These are phyloP conservation scores for Heliconius cydno DNA, from an alignment of 2,888 invertebrate genomes.

Conservation along the genomic window DNA sequence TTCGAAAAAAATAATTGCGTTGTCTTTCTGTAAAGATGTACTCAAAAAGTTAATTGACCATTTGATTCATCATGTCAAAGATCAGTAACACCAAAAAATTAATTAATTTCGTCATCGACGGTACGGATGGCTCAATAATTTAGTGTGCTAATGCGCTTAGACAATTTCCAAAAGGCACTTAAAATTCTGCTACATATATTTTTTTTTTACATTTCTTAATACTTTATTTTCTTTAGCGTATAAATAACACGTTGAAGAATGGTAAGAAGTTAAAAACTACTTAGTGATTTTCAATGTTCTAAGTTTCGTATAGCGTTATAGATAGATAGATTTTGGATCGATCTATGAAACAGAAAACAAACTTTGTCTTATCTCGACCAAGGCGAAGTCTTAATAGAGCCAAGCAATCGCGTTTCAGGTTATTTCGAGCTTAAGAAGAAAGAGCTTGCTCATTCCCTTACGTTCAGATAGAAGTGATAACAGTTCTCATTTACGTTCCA, in stretches of 20 bases:
- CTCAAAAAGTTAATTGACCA: not conserved
- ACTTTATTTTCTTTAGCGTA: not conserved
- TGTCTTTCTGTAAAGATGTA: too few species aligned
- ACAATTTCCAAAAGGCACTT: not conserved
- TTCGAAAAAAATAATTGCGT: not conserved
- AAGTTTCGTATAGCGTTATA: not conserved
- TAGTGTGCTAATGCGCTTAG: rapidly evolving
- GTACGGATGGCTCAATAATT: not conserved
- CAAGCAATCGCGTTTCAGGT: constrained; percentile 3
- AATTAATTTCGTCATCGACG: too few species aligned
- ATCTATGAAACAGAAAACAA: not conserved
- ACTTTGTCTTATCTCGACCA: not conserved
- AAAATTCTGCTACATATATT: not conserved
- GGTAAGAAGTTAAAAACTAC: not conserved
- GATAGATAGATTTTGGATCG: not conserved
- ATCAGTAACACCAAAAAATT: not conserved
- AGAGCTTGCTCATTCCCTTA: not conserved
- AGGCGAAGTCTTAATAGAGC: not conserved
- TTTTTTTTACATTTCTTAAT: not conserved
- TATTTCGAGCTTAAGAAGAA: not conserved
- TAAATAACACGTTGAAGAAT: too few species aligned
- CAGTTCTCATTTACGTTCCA: not conserved
- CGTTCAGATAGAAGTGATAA: constrained; percentile 20
- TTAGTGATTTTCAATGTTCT: not conserved
- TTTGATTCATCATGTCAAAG: not conserved